Conservation (phyloP, 2,113 vertebrate species). For the Prionailurus viverrinus region DNA sequence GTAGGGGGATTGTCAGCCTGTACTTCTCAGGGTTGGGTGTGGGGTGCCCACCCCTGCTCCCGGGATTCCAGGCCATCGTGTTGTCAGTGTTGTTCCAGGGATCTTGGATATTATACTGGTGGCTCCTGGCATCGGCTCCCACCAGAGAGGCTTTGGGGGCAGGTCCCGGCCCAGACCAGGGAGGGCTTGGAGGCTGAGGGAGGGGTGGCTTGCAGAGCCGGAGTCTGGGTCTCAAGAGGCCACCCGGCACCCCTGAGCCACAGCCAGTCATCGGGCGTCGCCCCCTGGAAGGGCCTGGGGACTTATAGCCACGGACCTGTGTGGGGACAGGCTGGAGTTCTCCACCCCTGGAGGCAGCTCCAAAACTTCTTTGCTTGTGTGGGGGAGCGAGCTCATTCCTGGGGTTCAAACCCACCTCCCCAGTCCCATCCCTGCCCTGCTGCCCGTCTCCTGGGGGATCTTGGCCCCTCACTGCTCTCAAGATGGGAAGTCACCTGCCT, state of each 20-base stretch:
- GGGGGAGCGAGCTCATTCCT: not conserved
- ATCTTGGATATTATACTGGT: no score
- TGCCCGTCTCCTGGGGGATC: not conserved
- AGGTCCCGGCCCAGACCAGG: not conserved
- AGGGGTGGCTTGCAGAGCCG: no score
- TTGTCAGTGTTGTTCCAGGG: not conserved
- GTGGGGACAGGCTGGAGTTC: not conserved
- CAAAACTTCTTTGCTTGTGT: no score
- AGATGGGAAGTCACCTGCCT: not conserved
- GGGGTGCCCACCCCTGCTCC: not conserved
- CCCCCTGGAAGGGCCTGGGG: not conserved
- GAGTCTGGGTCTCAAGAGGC: not conserved
- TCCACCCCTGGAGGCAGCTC: not conserved
- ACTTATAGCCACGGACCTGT: not conserved
- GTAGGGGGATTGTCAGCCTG: not conserved
- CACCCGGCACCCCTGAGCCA: not conserved
- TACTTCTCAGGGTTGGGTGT: accelerated
- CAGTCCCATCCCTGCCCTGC: not conserved
- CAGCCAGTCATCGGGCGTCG: no score
- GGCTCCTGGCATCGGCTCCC: accelerated
- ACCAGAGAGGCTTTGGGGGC: not conserved
- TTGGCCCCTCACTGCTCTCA: not conserved
- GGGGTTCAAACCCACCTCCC: not conserved
- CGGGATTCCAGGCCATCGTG: not conserved
- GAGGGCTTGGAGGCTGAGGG: no score